Base-by-base conservation (phyloP, 2,797 vertebrate genomes). In the Neomorphus geoffroyi region DNA sequence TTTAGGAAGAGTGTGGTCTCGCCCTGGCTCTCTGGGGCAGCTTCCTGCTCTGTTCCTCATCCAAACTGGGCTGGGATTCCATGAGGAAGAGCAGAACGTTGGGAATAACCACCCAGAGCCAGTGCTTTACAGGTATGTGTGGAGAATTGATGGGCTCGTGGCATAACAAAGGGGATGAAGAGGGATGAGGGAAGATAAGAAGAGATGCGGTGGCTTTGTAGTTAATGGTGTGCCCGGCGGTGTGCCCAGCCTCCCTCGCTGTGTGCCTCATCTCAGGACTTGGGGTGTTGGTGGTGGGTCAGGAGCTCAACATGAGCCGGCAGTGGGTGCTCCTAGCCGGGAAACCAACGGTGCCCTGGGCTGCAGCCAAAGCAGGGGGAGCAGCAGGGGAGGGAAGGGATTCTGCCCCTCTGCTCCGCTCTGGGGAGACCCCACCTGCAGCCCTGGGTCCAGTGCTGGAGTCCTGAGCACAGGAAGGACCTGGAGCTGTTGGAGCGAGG, bases 11-110 rank as follows among this genome's bases (percentile, higher is more conserved):
- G 2, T 27, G 1, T 57, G 79, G 58, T 35, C 73, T 70, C 5
- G 1, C 39, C 28, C 12, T 6, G 0, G 37, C 60, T 53, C 61
- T 60, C 43, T 74, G 50, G 32, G 54, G 7, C 83, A 0, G 2
- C 19, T 43, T 67, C 2, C 0, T 35, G 46, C 70, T 30, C 75
- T 24, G 0, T 13, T 89, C 50, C 51, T 48, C 1, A 0, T 26
- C 28, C 32, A 22, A 22, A 37, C 65, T 0, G 1, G 64, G 27
- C 43, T 48, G 32, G 33, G 33, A 24, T 37, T 46, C 35, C 43
- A 24, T 41, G 23, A 24, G 78, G 73, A 67, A 62, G 80, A 81
- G 23, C 9, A 21, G 7, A 23, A 18, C 3, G 0, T 37, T 32
- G 37, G 22, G 24, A 51, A 9, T 43, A 41, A 35, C 16, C 30